These are phyloP conservation scores for Lathronympha strigana DNA, from an alignment of 2,888 invertebrate genomes.

Conservation along the genomic window DNA sequence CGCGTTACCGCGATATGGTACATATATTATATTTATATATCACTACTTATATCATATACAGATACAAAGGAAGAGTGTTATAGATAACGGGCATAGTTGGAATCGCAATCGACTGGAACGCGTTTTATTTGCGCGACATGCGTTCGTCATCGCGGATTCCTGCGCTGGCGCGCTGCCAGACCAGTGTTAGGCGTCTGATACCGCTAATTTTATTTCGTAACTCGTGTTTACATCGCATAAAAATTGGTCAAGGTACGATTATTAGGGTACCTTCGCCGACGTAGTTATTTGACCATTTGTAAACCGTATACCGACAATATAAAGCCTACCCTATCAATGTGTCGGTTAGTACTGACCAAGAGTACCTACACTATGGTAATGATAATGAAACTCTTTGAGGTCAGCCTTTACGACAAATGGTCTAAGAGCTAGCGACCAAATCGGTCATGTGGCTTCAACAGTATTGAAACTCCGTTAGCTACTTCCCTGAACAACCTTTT, in stretches of 20 bases:
- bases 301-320: neutral
- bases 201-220: conserved; percentile 74
- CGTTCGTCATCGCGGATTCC: conserved; percentile 64
- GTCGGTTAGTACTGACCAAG: neutral
- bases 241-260: conserved; percentile 69
- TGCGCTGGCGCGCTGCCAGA: conserved; percentile 65
- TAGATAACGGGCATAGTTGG: conserved; percentile 29
- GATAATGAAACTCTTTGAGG: conserved; percentile 32
- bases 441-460: no score
- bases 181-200: conserved; percentile 59
- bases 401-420: conserved; percentile 27
- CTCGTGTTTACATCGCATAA: conserved; percentile 72
- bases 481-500: no score
- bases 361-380: neutral
- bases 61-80: neutral
- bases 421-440: no score
- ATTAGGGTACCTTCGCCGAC: neutral
- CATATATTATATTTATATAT: no score
- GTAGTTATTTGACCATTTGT: neutral
- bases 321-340: neutral
- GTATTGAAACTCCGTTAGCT: no score
- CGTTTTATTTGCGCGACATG: conserved; percentile 63
- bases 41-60: no score
- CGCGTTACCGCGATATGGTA: no score
- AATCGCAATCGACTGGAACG: conserved; percentile 52